These are phyloP conservation scores for Muraenolepis orangiensis DNA, from an alignment of 2,797 vertebrate genomes.

Conservation along the genomic window DNA sequence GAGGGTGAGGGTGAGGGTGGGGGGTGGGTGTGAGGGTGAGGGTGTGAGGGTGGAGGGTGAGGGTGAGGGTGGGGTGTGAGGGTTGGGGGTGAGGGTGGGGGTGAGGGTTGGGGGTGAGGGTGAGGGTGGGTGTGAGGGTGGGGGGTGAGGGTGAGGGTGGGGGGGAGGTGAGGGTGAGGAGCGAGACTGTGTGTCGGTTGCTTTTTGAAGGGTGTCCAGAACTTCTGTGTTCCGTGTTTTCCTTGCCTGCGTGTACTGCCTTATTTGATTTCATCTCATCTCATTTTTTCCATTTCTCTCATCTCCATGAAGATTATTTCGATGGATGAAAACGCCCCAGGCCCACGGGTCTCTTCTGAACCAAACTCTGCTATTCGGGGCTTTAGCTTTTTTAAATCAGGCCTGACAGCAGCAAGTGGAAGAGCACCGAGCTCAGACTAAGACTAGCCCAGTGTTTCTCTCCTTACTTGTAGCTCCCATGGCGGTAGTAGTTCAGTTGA, in stretches of 20 bases:
- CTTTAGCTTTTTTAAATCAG: no score
- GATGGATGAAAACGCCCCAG: no score
- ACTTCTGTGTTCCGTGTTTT: no score
- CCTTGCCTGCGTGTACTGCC: no score
- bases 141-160: background rate
- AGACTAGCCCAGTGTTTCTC: constrained; percentile 42
- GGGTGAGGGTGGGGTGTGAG: background rate
- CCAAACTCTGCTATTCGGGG: constrained; percentile 34
- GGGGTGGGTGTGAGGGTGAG: background rate
- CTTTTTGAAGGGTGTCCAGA: no score
- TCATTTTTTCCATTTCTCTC: no score
- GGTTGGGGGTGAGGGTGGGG: background rate
- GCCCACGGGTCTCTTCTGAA: background rate
- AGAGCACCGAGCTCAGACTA: constrained; percentile 31
- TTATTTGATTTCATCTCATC: no score
- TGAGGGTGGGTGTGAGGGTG: background rate
- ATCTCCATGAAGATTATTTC: no score
- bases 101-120: background rate
- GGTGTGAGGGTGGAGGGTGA: background rate
- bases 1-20: background rate
- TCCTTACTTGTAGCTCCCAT: constrained; percentile 35
- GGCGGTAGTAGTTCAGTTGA: constrained; percentile 7
- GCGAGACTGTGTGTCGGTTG: background rate
- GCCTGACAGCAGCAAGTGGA: no score
- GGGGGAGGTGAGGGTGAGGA: no score